Evolutionary conservation across 2,113 vertebrate species (phyloP), one percentile per base, ranked within the genome.

Genomic region (Myrmecobius fasciatus): DNA sequence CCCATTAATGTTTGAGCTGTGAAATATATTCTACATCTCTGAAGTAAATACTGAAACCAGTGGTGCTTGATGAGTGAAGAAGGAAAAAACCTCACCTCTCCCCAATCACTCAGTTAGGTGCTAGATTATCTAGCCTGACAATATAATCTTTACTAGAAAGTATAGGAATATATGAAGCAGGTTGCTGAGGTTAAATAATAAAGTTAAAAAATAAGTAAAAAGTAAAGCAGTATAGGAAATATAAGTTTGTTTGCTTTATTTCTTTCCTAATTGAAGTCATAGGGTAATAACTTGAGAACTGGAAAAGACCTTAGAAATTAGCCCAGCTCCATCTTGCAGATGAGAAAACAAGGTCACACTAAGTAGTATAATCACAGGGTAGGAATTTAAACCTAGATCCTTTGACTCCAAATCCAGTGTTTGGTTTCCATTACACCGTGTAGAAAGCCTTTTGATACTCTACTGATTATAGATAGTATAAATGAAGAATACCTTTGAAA

Each of bases 181-280:
- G 0, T 43, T 95, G 4, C 95, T 60, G 3, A 31, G 12, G 26
- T 31, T 60, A 31, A 60, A 60, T 31, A 60, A 31, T 31, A 51
- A 89, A 31, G 10, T 94, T 94, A 51, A 54, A 28, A 46, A 52
- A 10, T 95, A 94, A 90, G 31, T 90, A 89, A 47, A 89, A 95
- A 91, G 28, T 20, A 54, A 91, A 89, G 2, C 25, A 10, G 3
- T 25, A 11, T 52, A 54, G 47, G 52, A 95, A 17, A 92, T 36
- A 22, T 17, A 9, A 49, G 0, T 60, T 89, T 46, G 2, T 26
- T 46, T 49, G 95, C 53, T 94, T 89, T 53, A 46, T 93, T 93
- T 94, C 56, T 25, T 48, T 92, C 49, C 26, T 9, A 49, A 54
- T 67, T 25, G 53, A 60, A 95, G 91, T 92, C 48, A 91, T 88